Conservation (phyloP, 2,888 invertebrate genomes). For the Apamea epomidion region DNA sequence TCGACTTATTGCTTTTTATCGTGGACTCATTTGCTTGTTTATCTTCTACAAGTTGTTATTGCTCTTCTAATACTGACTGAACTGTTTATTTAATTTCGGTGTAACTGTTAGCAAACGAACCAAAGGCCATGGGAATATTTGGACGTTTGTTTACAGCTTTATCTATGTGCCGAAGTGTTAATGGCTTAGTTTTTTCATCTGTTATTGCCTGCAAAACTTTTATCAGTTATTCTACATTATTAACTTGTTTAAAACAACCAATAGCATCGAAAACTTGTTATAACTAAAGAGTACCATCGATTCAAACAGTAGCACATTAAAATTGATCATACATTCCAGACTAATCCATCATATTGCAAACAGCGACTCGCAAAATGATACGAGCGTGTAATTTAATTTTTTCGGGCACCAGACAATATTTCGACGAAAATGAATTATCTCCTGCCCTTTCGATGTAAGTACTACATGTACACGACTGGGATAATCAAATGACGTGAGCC, state of each 20-base stretch:
- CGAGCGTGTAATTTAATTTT: conserved; percentile 75
- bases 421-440: conserved; percentile 83
- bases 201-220: not conserved
- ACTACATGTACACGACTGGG: conserved; percentile 70
- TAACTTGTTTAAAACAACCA: conserved; percentile 2
- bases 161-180: conserved; percentile 26
- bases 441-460: conserved; percentile 77
- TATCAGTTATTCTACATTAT: conserved; percentile 1
- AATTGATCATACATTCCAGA: conserved; percentile 24
- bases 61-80: conserved; percentile 75
- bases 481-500: conserved; percentile 80
- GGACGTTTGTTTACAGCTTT: conserved; percentile 30
- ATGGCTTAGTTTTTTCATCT: conserved; percentile 10
- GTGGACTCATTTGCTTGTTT: conserved; percentile 81
- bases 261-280: conserved; percentile 1
- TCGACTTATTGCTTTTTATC: conserved; percentile 84
- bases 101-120: conserved; percentile 52
- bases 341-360: conserved; percentile 54
- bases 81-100: conserved; percentile 76
- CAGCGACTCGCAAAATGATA: conserved; percentile 63
- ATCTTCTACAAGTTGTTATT: conserved; percentile 78
- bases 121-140: conserved; percentile 54
- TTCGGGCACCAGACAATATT: conserved; percentile 79
- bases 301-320: conserved; percentile 25
- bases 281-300: conserved; percentile 4